Evolutionary conservation across 2,113 vertebrate genomes (phyloP).

Genomic region (Poeciliopsis occidentalis): DNA sequence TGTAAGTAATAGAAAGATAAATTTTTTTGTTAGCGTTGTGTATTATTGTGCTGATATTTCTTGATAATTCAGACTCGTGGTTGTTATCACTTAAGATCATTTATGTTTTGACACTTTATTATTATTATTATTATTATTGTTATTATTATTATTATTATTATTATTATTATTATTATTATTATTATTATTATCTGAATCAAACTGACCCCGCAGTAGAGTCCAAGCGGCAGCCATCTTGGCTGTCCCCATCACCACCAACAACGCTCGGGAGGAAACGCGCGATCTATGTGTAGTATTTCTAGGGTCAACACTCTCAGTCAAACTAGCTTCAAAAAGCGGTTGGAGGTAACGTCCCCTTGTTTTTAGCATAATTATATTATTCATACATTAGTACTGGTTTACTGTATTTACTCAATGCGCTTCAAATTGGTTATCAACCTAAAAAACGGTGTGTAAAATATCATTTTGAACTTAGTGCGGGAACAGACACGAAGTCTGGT

Average conservation of each 20-base stretch:
- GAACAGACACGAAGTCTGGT: constrained; percentile 23
- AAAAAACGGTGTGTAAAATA: no score
- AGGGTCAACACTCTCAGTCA: constrained; percentile 68
- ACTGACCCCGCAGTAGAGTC: not conserved
- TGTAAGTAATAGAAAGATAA: not conserved
- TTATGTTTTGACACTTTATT: not conserved
- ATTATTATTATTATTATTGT: not conserved
- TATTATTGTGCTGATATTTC: not conserved
- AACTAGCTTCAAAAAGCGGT: constrained; percentile 67
- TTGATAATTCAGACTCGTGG: not conserved
- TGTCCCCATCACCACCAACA: constrained; percentile 26
- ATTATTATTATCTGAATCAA: not conserved
- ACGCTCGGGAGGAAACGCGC: constrained; percentile 51
- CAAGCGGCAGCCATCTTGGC: constrained; percentile 67
- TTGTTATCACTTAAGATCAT: not conserved
- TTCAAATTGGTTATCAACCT: rapidly evolving
- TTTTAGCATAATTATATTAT: not conserved
- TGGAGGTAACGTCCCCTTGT: constrained; percentile 46
- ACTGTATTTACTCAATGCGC: rapidly evolving
- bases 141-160: no score
- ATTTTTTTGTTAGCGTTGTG: not conserved
- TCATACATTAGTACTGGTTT: not conserved
- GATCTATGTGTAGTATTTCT: constrained; percentile 54
- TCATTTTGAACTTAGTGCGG: constrained; percentile 3
- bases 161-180: not conserved